phyloP scores from a whole-genome alignment of 2,797 vertebrate genomes.

The Sebastes matsubarae region DNA sequence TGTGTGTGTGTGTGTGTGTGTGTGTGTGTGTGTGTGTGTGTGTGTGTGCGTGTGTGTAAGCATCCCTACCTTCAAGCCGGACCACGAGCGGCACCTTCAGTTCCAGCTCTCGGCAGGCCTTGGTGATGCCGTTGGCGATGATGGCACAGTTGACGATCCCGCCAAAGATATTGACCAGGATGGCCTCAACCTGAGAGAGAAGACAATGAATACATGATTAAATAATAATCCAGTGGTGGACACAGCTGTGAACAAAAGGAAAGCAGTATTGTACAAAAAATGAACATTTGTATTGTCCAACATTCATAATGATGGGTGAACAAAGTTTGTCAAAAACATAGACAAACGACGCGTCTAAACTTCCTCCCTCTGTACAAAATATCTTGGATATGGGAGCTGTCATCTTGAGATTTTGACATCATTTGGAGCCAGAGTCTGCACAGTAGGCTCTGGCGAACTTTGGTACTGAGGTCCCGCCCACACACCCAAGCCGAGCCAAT shows the following conservation, averaged over 20 bases:
- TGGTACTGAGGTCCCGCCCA: too few species aligned
- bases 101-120: conserved; percentile 93
- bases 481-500: too few species aligned
- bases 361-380: too few species aligned
- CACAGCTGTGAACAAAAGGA: background rate
- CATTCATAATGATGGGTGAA: background rate
- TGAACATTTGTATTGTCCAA: background rate
- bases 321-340: background rate
- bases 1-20: background rate
- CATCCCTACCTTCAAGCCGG: conserved; percentile 91
- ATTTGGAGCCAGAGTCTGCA: too few species aligned
- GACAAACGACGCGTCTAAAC: too few species aligned
- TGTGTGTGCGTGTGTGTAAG: background rate
- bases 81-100: conserved; percentile 96
- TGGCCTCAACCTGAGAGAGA: conserved; percentile 92
- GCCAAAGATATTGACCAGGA: conserved; percentile 97
- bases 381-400: too few species aligned
- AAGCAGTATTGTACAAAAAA: background rate
- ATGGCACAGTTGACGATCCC: conserved; percentile 99
- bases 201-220: background rate
- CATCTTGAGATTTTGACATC: too few species aligned
- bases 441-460: too few species aligned
- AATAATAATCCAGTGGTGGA: background rate
- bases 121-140: conserved; percentile 97
- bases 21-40: background rate